Conservation (phyloP, 2,888 invertebrate genomes). For the Drosophila rubida region DNA sequence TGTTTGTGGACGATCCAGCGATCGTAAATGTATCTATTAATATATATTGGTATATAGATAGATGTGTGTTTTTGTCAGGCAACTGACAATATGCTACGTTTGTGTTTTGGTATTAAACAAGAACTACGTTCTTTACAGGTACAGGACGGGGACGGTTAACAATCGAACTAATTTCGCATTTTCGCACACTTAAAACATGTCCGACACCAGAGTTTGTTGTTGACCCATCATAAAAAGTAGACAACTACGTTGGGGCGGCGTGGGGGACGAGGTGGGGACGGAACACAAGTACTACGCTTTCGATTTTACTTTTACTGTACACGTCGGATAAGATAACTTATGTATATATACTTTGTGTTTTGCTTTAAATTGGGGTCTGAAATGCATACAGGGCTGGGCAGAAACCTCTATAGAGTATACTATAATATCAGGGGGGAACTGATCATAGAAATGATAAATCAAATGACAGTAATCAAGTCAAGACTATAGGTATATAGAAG, state of each 20-base stretch:
- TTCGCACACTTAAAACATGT: constrained; percentile 58
- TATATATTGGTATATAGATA: constrained; percentile 34
- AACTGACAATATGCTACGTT: constrained; percentile 50
- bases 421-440: constrained; percentile 29
- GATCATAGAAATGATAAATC: constrained; percentile 38
- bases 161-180: constrained; percentile 27
- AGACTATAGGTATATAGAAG: no score
- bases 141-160: constrained; percentile 56
- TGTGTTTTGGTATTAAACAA: constrained; percentile 33
- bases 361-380: constrained; percentile 21
- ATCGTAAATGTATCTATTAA: constrained; percentile 17
- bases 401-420: constrained; percentile 15
- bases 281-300: constrained; percentile 54
- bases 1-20: constrained; percentile 29
- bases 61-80: constrained; percentile 49
- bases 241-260: constrained; percentile 57
- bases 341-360: constrained; percentile 78
- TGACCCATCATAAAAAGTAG: constrained; percentile 25
- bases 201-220: constrained; percentile 64
- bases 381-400: constrained; percentile 54
- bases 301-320: constrained; percentile 53
- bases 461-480: constrained; percentile 23
- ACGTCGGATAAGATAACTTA: constrained; percentile 16
- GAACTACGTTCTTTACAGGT: constrained; percentile 54
- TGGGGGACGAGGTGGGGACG: constrained; percentile 19